phyloP scores from a whole-genome alignment of 2,888 invertebrate genomes.

The Fabriciana adippe region DNA sequence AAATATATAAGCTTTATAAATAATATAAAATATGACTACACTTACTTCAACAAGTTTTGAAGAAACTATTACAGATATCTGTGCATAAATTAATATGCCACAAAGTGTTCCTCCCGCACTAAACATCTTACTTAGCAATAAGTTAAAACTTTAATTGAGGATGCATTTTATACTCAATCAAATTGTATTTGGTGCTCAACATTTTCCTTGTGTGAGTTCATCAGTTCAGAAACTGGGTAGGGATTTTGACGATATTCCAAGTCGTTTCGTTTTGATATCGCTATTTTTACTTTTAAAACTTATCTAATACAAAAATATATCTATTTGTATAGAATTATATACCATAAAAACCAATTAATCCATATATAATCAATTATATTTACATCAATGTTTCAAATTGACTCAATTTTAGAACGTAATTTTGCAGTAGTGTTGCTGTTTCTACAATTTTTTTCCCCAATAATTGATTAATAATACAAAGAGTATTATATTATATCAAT shows the following conservation, averaged over 20 bases:
- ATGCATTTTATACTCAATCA: conserved; percentile 17
- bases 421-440: background rate
- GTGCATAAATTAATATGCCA: conserved; percentile 9
- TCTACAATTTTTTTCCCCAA: background rate
- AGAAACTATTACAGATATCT: background rate
- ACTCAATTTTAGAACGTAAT: background rate
- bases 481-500: no score
- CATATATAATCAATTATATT: no score
- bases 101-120: background rate
- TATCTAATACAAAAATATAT: no score
- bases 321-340: no score
- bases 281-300: background rate
- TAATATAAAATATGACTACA: background rate
- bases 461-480: background rate
- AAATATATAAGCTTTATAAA: no score
- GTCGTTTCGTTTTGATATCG: background rate
- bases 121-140: conserved; percentile 1
- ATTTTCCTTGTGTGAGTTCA: conserved; percentile 6
- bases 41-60: conserved; percentile 18
- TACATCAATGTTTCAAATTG: no score
- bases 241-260: no score
- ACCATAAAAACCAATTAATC: no score
- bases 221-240: background rate
- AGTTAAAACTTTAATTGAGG: conserved; percentile 17
- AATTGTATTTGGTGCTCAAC: conserved; percentile 20